A percentile compares a stretch with the other conserved stretches of the same genome.
Conservation (phyloP, 2,888 invertebrate species). For the Falcaria lacertinaria region DNA sequence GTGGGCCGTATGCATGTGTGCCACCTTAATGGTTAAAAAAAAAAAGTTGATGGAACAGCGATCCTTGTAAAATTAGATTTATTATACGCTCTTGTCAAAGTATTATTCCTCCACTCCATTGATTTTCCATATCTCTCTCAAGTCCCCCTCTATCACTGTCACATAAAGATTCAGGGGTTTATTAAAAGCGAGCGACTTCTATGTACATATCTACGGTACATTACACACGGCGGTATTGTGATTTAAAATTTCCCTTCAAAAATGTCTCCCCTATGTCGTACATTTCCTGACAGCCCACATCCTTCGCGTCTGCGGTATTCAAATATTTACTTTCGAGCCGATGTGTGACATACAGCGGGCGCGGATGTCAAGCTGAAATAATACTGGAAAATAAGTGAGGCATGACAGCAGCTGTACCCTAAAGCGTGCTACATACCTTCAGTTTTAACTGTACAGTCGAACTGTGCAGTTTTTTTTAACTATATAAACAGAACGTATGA, state of each 20-base stretch:
- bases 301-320: slow-evolving; percentile 39
- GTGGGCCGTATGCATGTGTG: too few relatives aligned
- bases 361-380: slow-evolving; percentile 9
- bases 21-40: too few relatives aligned
- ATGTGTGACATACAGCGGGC: slow-evolving; percentile 19
- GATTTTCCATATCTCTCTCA: not conserved
- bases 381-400: too few relatives aligned
- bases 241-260: slow-evolving; percentile 40
- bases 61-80: too few relatives aligned
- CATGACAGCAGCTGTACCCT: too few relatives aligned
- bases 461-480: too few relatives aligned
- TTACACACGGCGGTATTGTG: slow-evolving; percentile 19
- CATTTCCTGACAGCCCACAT: slow-evolving; percentile 38
- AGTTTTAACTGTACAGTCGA: too few relatives aligned
- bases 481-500: too few relatives aligned
- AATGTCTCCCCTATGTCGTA: slow-evolving; percentile 32
- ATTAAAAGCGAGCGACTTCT: slow-evolving; percentile 6
- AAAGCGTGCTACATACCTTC: too few relatives aligned
- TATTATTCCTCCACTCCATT: too few relatives aligned
- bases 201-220: slow-evolving; percentile 8
- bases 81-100: too few relatives aligned
- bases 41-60: too few relatives aligned
- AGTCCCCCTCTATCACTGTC: not conserved
- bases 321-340: slow-evolving; percentile 48
- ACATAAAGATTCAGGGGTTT: not conserved